phyloP scores from a whole-genome alignment of 2,797 vertebrate genomes.

The Sebastes vulpes region DNA sequence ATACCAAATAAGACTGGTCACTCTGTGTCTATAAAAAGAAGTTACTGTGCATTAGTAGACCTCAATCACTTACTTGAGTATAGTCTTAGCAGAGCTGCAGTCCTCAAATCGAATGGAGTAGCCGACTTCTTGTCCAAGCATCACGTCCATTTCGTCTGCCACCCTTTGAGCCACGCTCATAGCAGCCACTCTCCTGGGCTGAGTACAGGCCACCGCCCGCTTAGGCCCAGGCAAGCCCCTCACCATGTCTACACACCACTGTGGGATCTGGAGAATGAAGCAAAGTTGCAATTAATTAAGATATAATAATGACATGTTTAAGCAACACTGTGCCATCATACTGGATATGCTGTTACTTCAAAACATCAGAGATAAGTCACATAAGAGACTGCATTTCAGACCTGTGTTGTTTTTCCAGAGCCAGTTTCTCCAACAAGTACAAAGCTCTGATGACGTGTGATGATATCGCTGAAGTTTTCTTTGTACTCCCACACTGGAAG shows the following conservation, averaged over 20 bases:
- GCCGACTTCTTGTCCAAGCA: constrained; percentile 98
- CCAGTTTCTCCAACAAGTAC: constrained; percentile 98
- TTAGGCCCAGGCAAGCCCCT: constrained; percentile 93
- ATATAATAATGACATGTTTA: background rate
- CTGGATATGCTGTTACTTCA: background rate
- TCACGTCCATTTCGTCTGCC: constrained; percentile 99
- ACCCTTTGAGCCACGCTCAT: constrained; percentile 99
- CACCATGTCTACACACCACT: constrained; percentile 99
- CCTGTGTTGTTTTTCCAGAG: constrained; percentile 99
- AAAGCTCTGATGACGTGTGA: constrained; percentile 95
- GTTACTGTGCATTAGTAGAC: background rate
- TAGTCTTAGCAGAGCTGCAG: constrained; percentile 98
- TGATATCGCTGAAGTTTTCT: constrained; percentile 96
- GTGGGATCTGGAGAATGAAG: constrained; percentile 90
- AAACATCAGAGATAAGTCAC: background rate
- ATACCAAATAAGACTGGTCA: background rate
- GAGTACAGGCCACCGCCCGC: constrained; percentile 96
- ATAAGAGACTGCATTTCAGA: constrained; percentile 53
- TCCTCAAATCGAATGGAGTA: constrained; percentile 99
- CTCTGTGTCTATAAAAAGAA: background rate
- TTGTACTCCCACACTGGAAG: constrained; percentile 99
- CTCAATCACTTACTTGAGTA: constrained; percentile 92
- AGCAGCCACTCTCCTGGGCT: constrained; percentile 96
- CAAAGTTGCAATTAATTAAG: background rate
- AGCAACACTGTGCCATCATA: background rate